Percentiles rank a stretch among this genome's conserved stretches.
Conservation (phyloP, 2,113 vertebrate species). For the Lampris incognitus region DNA sequence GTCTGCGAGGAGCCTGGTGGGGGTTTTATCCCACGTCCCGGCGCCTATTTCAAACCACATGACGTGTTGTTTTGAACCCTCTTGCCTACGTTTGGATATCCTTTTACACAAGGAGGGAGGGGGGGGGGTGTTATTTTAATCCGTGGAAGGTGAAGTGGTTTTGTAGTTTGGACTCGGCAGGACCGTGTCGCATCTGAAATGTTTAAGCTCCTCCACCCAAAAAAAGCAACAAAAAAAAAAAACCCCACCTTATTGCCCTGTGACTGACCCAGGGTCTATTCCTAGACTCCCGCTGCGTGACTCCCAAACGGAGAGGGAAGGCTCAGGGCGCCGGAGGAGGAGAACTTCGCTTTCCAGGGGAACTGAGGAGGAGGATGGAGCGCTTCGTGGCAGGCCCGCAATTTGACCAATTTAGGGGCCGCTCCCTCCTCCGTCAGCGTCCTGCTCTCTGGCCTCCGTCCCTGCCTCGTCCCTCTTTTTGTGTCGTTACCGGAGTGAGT, state of each 20-base stretch:
- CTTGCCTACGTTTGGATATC: conserved; percentile 11
- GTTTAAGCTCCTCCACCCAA: conserved; percentile 17
- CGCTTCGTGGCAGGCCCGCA: conserved; percentile 54
- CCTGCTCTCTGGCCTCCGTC: conserved; percentile 59
- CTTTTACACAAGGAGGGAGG: neutral
- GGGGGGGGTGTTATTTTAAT: neutral
- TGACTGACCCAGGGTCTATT: conserved; percentile 23
- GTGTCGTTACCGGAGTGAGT: conserved; percentile 69
- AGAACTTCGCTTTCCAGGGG: conserved; percentile 20
- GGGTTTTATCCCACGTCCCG: neutral
- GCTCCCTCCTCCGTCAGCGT: conserved; percentile 70
- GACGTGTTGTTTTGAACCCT: conserved; percentile 20
- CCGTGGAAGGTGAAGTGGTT: conserved; percentile 2
- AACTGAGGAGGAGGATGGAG: conserved; percentile 15
- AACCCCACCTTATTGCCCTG: conserved; percentile 16
- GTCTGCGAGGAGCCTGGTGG: conserved; percentile 7
- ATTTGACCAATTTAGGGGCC: conserved; percentile 60
- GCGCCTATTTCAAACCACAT: neutral
- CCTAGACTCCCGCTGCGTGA: conserved; percentile 27
- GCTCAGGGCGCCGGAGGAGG: conserved; percentile 25
- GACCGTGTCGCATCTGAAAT: conserved; percentile 38
- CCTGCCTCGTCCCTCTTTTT: conserved; percentile 64
- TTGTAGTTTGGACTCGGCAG: conserved; percentile 33
- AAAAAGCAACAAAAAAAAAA: neutral
- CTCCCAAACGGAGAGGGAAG: conserved; percentile 15